Percentiles rank a stretch among this genome's conserved stretches.
Conservation (phyloP, 2,797 vertebrate species). For the Octomys mimax region DNA sequence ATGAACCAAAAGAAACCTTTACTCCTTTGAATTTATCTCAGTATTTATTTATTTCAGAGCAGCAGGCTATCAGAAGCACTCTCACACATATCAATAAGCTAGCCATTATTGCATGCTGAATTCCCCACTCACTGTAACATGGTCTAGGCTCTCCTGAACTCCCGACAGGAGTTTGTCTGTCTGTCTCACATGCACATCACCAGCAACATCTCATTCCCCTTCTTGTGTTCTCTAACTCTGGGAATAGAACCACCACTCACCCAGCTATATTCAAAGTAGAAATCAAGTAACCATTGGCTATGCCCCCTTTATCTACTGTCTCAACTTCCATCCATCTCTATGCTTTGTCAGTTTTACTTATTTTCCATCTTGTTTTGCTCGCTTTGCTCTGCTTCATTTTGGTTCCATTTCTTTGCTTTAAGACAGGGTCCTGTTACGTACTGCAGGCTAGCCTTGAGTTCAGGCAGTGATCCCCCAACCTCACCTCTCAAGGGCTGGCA, state of each 20-base stretch:
- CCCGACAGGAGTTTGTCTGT: background rate
- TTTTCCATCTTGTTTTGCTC: background rate
- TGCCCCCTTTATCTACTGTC: fast-evolving
- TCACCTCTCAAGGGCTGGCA: background rate
- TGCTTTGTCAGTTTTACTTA: background rate
- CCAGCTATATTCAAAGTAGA: background rate
- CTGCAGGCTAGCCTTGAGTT: background rate
- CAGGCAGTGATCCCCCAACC: background rate
- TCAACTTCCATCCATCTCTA: background rate
- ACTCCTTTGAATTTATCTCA: background rate
- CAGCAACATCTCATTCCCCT: background rate
- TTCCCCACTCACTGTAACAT: background rate
- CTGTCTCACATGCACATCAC: background rate
- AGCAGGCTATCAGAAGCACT: background rate
- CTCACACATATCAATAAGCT: background rate
- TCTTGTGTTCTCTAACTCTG: background rate
- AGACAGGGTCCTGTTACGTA: background rate
- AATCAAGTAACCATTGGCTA: background rate
- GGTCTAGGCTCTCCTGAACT: background rate
- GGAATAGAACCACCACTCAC: background rate
- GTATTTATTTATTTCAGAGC: background rate
- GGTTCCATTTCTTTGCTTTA: background rate
- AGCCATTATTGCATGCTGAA: background rate
- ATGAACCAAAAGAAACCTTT: background rate
- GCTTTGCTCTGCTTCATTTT: background rate